Evolutionary conservation across 2,888 invertebrate species (phyloP), one percentile per base, ranked within the genome.

Genomic region (Choreutis nemorana): DNA sequence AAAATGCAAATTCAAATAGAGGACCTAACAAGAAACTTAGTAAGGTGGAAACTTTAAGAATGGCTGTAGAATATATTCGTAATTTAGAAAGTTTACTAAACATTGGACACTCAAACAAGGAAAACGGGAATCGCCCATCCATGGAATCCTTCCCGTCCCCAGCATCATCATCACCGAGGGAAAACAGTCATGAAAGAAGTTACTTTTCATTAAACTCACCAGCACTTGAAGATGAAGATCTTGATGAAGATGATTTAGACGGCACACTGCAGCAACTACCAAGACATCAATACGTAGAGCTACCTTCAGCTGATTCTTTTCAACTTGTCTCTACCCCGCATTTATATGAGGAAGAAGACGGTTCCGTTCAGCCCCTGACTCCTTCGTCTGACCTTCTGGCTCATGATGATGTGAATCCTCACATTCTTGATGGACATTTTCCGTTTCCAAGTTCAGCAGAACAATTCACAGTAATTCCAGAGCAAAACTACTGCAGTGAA

Each of bases 11-110:
- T 32, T 83, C 82, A 23, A 86, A 86, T 10, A 70, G 86, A 39
- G 87, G 88, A 13, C 78, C 82, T 1, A 84, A 84, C 42, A 92
- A 91, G 51, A 93, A 93, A 50, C 67, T 91, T 3, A 90, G 90
- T 48, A 93, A 93, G 79, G 92, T 93, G 2, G 94, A 94, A 67
- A 94, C 94, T 0, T 64, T 94, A 23, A 82, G 91, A 26, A 92
- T 93, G 87, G 94, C 94, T 4, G 92, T 94, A 1, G 93, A 94
- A 52, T 94, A 94, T 51, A 94, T 94, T 39, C 73, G 90, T 38
- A 90, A 89, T 37, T 70, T 94, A 29, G 91, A 94, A 57, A 84
- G 83, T 44, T 60, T 94, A 22, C 61, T 94, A 4, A 86, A 87
- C 14, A 84, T 87, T 29, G 87, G 87, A 2, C 83, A 83, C 39